Evolutionary conservation across 2,888 invertebrate species (phyloP).

Genomic region (Rhodophaea formosa): DNA sequence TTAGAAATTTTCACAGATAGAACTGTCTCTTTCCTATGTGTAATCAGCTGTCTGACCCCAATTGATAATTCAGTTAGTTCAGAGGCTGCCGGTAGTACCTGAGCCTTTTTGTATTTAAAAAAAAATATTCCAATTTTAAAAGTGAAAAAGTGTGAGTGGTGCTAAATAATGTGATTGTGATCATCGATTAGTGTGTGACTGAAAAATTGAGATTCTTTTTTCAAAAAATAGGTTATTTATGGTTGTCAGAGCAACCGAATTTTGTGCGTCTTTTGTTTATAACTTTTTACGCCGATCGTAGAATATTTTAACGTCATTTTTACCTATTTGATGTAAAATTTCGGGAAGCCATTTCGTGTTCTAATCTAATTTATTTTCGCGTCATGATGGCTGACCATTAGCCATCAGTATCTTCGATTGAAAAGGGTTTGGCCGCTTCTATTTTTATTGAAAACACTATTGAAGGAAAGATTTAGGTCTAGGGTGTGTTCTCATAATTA

Average conservation of each 20-base stretch:
- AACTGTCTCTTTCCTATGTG: slow-evolving; percentile 59
- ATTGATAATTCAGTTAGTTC: slow-evolving; percentile 74
- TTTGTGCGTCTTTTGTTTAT: slow-evolving; percentile 34
- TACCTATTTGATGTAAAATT: slow-evolving; percentile 30
- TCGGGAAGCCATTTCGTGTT: slow-evolving; percentile 1
- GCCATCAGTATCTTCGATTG: background rate
- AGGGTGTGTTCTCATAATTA: background rate
- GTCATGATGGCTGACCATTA: slow-evolving; percentile 5
- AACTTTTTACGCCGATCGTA: slow-evolving; percentile 27
- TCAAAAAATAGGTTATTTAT: slow-evolving; percentile 29
- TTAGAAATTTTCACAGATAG: slow-evolving; percentile 40
- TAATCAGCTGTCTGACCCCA: slow-evolving; percentile 74
- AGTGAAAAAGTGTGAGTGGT: slow-evolving; percentile 28
- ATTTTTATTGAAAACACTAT: background rate
- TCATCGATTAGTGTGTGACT: slow-evolving; percentile 22
- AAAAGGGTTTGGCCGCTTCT: background rate
- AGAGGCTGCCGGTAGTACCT: slow-evolving; percentile 56
- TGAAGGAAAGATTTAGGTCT: background rate
- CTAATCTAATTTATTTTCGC: background rate
- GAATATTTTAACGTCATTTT: slow-evolving; percentile 12
- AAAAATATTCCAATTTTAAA: slow-evolving; percentile 23
- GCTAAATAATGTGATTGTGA: slow-evolving; percentile 29
- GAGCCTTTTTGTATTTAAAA: slow-evolving; percentile 39
- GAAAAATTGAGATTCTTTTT: slow-evolving; percentile 31
- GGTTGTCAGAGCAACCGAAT: slow-evolving; percentile 45